Conservation (phyloP, 2,888 invertebrate species). For the Sphinx pinastri region DNA sequence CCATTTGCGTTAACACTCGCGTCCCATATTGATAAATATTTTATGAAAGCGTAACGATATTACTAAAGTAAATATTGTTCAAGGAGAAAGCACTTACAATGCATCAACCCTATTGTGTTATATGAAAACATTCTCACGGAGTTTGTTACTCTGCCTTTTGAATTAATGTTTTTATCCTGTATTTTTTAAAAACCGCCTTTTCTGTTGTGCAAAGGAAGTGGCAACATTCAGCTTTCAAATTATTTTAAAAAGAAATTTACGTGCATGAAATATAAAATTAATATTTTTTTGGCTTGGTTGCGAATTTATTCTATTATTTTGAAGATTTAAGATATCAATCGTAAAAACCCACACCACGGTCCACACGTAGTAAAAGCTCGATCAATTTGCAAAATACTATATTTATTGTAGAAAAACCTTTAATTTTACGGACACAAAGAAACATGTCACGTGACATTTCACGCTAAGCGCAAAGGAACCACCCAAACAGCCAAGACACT, state of each 20-base stretch:
- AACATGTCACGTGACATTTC: too few species aligned
- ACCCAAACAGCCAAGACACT: background rate
- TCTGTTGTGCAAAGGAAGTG: background rate
- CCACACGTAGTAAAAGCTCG: too few species aligned
- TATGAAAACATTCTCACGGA: constrained; percentile 14
- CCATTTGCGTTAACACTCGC: background rate
- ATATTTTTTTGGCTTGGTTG: too few species aligned
- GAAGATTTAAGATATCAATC: too few species aligned
- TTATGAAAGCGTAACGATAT: constrained; percentile 27
- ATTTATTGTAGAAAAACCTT: too few species aligned
- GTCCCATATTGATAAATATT: constrained; percentile 25
- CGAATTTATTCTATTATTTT: too few species aligned
- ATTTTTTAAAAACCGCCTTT: background rate
- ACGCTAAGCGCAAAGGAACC: background rate
- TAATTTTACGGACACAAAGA: too few species aligned
- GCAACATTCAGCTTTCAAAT: background rate
- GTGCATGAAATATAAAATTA: too few species aligned
- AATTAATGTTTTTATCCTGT: constrained; percentile 10
- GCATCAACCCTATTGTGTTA: constrained; percentile 15
- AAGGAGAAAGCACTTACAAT: constrained; percentile 14
- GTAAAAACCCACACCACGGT: too few species aligned
- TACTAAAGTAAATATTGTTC: constrained; percentile 27
- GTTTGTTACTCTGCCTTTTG: constrained; percentile 17
- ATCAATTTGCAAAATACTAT: too few species aligned
- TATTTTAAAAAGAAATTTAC: background rate